phyloP scores from a whole-genome alignment of 1,140 invertebrate species.

The Bombus pascuorum region DNA sequence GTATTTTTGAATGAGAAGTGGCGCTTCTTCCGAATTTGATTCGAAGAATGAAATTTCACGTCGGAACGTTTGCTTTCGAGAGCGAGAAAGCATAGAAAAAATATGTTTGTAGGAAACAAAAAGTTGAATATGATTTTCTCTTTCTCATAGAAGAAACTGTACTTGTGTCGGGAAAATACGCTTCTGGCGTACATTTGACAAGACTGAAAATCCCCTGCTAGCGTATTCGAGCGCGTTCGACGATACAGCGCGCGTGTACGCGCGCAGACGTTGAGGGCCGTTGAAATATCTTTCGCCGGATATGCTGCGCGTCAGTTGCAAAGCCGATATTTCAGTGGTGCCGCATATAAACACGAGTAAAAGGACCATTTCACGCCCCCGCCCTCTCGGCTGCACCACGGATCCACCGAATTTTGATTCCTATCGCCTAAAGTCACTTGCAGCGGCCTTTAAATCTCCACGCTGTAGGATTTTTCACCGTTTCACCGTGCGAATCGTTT shows the following conservation, averaged over 20 bases:
- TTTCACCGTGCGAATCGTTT: background rate
- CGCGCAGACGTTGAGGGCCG: slow-evolving; percentile 37
- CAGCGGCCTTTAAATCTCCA: slow-evolving; percentile 27
- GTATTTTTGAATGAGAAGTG: background rate
- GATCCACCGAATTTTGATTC: slow-evolving; percentile 59
- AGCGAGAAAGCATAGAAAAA: background rate
- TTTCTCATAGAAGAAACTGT: background rate
- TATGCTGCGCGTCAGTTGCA: slow-evolving; percentile 58
- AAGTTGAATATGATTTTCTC: background rate
- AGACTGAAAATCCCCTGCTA: slow-evolving; percentile 15
- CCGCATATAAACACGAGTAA: slow-evolving; percentile 63
- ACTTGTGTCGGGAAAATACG: background rate
- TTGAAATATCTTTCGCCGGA: slow-evolving; percentile 56
- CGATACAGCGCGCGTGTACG: slow-evolving; percentile 6
- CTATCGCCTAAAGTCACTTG: slow-evolving; percentile 52
- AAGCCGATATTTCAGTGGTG: slow-evolving; percentile 65
- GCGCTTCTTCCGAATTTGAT: background rate
- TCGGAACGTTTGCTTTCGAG: background rate
- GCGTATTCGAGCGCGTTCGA: slow-evolving; percentile 24
- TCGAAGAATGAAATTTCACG: background rate
- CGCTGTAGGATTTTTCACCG: background rate
- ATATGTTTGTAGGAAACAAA: background rate
- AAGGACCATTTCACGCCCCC: slow-evolving; percentile 55
- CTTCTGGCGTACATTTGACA: slow-evolving; percentile 9
- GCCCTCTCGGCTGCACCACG: background rate